phyloP scores from a whole-genome alignment of 2,797 vertebrate species.

The Dromococcyx pavoninus region DNA sequence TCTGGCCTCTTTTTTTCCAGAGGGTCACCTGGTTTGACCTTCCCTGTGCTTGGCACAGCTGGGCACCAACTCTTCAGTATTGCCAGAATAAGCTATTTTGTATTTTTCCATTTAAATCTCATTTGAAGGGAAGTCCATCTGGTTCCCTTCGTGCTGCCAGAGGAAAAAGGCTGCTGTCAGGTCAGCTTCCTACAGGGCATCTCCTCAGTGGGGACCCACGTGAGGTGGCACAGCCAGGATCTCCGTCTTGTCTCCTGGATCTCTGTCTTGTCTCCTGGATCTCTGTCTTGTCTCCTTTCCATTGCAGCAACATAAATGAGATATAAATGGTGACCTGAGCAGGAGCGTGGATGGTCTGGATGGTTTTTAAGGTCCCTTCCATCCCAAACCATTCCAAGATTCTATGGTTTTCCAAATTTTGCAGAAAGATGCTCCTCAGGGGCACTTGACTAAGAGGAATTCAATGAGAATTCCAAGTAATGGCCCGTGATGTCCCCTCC shows the following conservation, averaged over 20 bases:
- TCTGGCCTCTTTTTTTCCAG: not conserved
- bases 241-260: not conserved
- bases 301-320: not conserved
- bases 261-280: not conserved
- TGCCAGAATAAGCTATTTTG: constrained; percentile 2
- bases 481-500: not conserved
- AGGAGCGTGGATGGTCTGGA: not conserved
- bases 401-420: not conserved
- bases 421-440: not conserved
- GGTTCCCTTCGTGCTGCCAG: not conserved
- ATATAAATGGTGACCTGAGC: constrained; percentile 10
- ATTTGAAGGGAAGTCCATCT: constrained; percentile 21
- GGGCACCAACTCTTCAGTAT: not conserved
- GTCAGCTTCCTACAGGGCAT: not conserved
- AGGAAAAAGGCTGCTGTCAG: not conserved
- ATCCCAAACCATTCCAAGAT: no score
- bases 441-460: not conserved
- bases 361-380: no score
- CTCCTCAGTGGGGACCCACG: not conserved
- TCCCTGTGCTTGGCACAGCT: not conserved
- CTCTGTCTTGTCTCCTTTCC: not conserved
- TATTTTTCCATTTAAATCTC: constrained; percentile 41
- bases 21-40: not conserved
- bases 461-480: not conserved
- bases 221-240: fast-evolving